These are phyloP conservation scores for Yponomeuta malinellus DNA, from an alignment of 2,888 invertebrate genomes.

Conservation along the genomic window DNA sequence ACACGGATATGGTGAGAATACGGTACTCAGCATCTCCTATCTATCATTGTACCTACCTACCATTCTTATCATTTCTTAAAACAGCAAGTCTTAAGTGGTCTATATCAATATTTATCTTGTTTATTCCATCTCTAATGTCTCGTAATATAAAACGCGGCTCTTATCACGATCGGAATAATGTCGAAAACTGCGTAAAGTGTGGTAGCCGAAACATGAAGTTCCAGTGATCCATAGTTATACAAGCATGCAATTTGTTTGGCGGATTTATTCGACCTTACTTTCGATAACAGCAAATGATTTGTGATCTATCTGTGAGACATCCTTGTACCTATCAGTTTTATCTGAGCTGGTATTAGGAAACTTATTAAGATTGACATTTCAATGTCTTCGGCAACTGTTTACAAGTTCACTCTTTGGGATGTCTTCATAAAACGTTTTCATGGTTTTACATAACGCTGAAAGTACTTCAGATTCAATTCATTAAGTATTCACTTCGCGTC, in stretches of 20 bases:
- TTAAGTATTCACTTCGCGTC: no score
- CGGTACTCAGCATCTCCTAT: neutral
- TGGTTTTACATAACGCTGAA: no score
- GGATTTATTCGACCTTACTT: neutral
- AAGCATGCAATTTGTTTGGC: no score
- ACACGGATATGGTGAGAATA: neutral
- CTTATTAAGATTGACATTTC: neutral
- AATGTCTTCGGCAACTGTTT: neutral
- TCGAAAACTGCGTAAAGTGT: neutral
- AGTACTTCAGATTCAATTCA: no score
- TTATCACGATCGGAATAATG: neutral
- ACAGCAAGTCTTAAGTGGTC: slow-evolving; percentile 7
- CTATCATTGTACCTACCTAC: neutral
- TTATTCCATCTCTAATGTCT: slow-evolving; percentile 13
- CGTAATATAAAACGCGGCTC: neutral
- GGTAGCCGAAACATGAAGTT: neutral
- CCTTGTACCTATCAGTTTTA: neutral
- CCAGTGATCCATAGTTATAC: neutral
- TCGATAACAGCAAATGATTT: neutral
- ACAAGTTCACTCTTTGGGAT: no score
- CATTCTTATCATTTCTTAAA: neutral
- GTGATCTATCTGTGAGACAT: neutral
- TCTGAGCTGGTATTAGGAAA: neutral
- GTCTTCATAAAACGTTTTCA: no score
- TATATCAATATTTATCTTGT: slow-evolving; percentile 14